These are phyloP conservation scores for Diadumene lineata DNA, from an alignment of 92 coral and sea anemone species.

Conservation along the genomic window DNA sequence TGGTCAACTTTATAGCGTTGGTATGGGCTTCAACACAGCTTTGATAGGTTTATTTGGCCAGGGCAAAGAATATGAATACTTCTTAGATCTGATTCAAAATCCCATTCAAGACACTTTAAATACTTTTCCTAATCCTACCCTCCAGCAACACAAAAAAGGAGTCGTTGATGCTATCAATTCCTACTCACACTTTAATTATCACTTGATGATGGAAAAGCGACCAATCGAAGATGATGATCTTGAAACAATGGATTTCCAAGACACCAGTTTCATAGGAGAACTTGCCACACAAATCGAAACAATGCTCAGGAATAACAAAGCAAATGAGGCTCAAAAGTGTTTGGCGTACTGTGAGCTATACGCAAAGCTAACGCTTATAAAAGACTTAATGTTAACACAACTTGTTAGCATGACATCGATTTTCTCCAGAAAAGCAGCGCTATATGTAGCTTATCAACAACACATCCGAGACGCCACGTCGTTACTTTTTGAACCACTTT, in stretches of 20 bases:
- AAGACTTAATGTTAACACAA: conserved; percentile 25
- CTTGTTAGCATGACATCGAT: too few species aligned
- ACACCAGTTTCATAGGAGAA: conserved; percentile 11
- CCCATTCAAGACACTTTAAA: neutral
- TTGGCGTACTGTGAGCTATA: conserved; percentile 22
- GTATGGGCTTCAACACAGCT: conserved; percentile 13
- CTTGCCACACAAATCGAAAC: conserved; percentile 5
- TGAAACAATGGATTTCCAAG: too few species aligned
- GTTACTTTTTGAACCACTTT: neutral
- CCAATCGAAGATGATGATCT: too few species aligned
- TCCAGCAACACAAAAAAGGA: neutral
- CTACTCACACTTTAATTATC: too few species aligned
- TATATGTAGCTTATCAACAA: conserved; percentile 1
- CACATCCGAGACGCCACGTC: neutral
- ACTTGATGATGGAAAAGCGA: too few species aligned
- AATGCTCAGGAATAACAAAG: neutral
- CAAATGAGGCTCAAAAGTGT: conserved; percentile 12
- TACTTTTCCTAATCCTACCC: neutral
- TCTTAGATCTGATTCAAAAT: neutral
- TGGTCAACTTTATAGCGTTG: conserved; percentile 5
- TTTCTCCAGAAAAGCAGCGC: too few species aligned
- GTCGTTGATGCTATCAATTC: conserved; percentile 15
- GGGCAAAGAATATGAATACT: neutral
- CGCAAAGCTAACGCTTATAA: neutral
- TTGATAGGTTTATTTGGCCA: conserved; percentile 25